A percentile compares a stretch with the other conserved stretches of the same genome.
phyloP scores from a whole-genome alignment of 1,140 invertebrate species.

The Plutomurus gul region DNA sequence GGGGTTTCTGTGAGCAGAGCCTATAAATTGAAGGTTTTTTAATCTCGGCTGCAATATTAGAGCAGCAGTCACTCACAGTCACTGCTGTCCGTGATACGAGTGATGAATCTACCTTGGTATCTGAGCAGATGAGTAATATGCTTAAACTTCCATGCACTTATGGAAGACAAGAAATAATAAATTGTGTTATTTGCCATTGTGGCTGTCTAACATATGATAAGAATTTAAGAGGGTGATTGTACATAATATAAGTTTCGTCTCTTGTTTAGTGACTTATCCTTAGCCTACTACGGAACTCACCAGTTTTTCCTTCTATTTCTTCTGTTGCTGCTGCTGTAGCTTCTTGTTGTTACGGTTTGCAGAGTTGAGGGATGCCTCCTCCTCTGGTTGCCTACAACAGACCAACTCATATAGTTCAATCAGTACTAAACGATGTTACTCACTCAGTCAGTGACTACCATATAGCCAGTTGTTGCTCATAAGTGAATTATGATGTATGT shows the following conservation, averaged over 20 bases:
- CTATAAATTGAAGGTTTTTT: no score
- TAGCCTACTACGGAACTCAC: no score
- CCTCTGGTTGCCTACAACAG: no score
- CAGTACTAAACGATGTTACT: no score
- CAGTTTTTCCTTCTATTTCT: no score
- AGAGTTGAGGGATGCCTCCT: no score
- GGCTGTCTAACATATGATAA: not conserved
- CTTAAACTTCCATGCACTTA: not conserved
- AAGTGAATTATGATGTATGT: constrained; percentile 8
- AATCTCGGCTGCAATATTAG: not conserved
- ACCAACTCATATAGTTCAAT: no score
- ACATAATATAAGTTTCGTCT: not conserved
- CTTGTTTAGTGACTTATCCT: not conserved
- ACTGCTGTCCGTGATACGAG: not conserved
- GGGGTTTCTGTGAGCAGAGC: no score
- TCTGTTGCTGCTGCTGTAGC: no score
- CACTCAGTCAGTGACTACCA: no score
- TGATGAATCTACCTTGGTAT: not conserved
- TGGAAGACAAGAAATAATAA: constrained; percentile 11
- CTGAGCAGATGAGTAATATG: not conserved
- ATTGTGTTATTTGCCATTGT: not conserved
- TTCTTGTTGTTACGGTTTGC: no score
- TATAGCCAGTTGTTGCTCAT: not conserved
- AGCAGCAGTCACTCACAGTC: not conserved
- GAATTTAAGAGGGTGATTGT: not conserved